Base-by-base conservation (phyloP, 1,140 invertebrate genomes). In the Copidosoma floridanum region DNA sequence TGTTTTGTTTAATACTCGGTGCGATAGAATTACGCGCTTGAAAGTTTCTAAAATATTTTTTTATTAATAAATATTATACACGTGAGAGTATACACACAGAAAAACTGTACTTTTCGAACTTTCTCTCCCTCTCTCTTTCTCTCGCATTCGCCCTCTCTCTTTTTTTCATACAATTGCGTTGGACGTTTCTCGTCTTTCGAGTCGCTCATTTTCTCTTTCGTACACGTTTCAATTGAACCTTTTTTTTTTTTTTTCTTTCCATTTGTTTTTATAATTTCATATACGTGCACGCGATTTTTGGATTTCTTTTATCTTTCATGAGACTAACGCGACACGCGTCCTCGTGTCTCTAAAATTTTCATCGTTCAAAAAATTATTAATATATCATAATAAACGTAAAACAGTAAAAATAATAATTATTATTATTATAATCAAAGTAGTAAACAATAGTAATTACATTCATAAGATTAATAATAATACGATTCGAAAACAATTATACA, bases 401-500 rank as follows among this genome's bases (percentile, higher is more conserved):
- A 29, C 35, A 7, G 24, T 35, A 35, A 20, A 35, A 21, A 24
- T 29, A 26, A 35, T 35, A 37, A 27, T 35, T 16, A 35, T 41
- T n/a, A 46, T 46, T 16, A 47, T 20, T 2, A 37, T 38, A 29
- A 38, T 38, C n/a, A 54, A 47, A 16, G 14, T 18, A 29, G n/a
- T 26, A 46, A 29, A 53, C 47, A 47, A 38, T 54, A 7, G 18
- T 53, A 53, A 53, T 38, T 32, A 32, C 29, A 12, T 8, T 32
- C 41, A 47, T 53, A 37, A 47, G 46, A 29, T 24, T 55, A 55
- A 50, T 48, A 40, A 61, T 61, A 46, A 46, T 50, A 56, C 46
- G 53, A 21, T 57, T 37, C 50, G 32, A 32, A 55, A 61, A 61
- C 51, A 32, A 43, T 61, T 55, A 43, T 50, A 55, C 52, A 61